Evolutionary conservation across 1,140 invertebrate genomes (phyloP).

Genomic region (Drosophila auraria): DNA sequence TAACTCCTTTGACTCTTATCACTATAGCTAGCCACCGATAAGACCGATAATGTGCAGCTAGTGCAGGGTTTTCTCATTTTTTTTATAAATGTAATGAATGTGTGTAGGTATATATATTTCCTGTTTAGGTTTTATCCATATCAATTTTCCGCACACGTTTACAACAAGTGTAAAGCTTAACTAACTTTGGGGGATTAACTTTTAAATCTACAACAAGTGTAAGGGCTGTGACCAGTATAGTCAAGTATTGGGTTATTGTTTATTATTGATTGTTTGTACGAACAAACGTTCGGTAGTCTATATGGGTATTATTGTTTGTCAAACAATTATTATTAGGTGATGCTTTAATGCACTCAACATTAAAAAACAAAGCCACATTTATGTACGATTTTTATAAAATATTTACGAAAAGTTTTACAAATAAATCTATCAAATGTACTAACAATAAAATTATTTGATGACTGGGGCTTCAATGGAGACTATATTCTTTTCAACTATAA

Average conservation of each 20-base stretch:
- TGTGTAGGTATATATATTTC: background rate
- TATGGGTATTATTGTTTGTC: background rate
- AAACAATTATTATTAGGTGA: background rate
- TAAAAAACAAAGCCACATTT: background rate
- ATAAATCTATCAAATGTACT: too few species aligned
- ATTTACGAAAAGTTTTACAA: too few species aligned
- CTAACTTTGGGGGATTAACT: background rate
- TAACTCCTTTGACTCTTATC: constrained; percentile 13
- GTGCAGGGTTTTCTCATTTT: background rate
- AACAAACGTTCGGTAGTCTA: background rate
- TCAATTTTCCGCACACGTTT: background rate
- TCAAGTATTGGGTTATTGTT: too few species aligned
- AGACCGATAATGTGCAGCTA: constrained; percentile 23
- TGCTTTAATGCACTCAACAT: background rate
- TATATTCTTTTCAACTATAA: too few species aligned
- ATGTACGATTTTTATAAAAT: too few species aligned
- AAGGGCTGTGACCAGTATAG: constrained; percentile 1
- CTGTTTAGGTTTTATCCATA: background rate
- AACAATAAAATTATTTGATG: too few species aligned
- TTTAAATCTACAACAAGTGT: background rate
- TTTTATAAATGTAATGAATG: constrained; percentile 4
- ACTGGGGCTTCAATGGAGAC: too few species aligned
- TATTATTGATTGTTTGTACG: background rate
- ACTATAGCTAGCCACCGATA: constrained; percentile 9
- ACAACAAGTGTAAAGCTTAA: constrained; percentile 5